Evolutionary conservation across 1,140 invertebrate species (phyloP), one percentile per base, ranked within the genome.

Genomic region (Octopus sinensis): DNA sequence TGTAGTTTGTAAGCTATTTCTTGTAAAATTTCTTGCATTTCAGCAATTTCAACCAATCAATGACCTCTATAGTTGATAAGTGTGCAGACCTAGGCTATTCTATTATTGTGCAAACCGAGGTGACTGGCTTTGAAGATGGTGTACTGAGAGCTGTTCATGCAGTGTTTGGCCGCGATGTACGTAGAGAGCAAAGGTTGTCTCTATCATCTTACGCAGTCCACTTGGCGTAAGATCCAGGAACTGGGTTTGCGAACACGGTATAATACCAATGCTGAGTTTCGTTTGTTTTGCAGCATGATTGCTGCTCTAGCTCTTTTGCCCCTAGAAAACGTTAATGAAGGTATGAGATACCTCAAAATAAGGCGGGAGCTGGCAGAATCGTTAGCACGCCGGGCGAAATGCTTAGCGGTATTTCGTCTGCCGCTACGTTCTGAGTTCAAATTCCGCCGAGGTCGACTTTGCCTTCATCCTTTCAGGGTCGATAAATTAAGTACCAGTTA

Each of bases 121-220:
- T 68, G 12, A 12, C 10, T n/a, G 62, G 3, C 62, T 68, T 68
- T 3, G 62, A 68, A 68, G 62, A 68, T n/a, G 30, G n/a, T 68
- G 62, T 68, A 68, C n/a, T 68, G n/a, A 68, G 62, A 68, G 62
- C 62, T 68, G 62, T 13, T 68, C n/a, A 1, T 68, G 62, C n/a
- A 13, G 62, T n/a, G 62, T 68, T 68, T 68, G 62, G 62, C 12
- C 62, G 62, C 62, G 30, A 43, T n/a, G n/a, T n/a, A 9, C 62
- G 62, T n/a, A 13, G n/a, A 68, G 12, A 68, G 62, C 62, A 68
- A 68, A 71, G 53, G 54, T 51, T 82, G 77, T 82, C 73, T 82
- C 78, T 82, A 79, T 73, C 76, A 78, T 56, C 77, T 82, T 5
- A 82, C n/a, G 23, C 76, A 82, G 62, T 79, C 76, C 54, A 82